A percentile compares a stretch with the other conserved stretches of the same genome.
These are phyloP conservation scores for western clawed frog (Xenopus tropicalis) DNA, from an alignment of 2,113 vertebrate species.

Conservation along the genomic window UCB_Xtro_10.0 CM004449.2:64022501-64023000, in stretches of 20 bases:
- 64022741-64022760: slow-evolving; percentile 50
- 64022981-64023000: no score
- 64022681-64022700: slow-evolving; percentile 63
- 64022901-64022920: no score
- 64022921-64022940: no score
- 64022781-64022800: slow-evolving; percentile 43
- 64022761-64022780: slow-evolving; percentile 41
- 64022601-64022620: slow-evolving; percentile 31
- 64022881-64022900: slow-evolving; percentile 8
- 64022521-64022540: no score
- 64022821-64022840: slow-evolving; percentile 35
- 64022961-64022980: no score
- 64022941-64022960: no score
- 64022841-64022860: slow-evolving; percentile 32
- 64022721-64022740: slow-evolving; percentile 62
- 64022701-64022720: slow-evolving; percentile 55
- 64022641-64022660: slow-evolving; percentile 41
- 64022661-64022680: slow-evolving; percentile 46
- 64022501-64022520: no score
- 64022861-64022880: slow-evolving; percentile 32
- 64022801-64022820: slow-evolving; percentile 28
- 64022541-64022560: no score
- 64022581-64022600: background rate
- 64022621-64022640: slow-evolving; percentile 35
- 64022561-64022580: no score